Percentiles rank a stretch among this genome's conserved stretches.
phyloP scores from a whole-genome alignment of 2,888 invertebrate genomes.

The Eutolmus rufibarbis region DNA sequence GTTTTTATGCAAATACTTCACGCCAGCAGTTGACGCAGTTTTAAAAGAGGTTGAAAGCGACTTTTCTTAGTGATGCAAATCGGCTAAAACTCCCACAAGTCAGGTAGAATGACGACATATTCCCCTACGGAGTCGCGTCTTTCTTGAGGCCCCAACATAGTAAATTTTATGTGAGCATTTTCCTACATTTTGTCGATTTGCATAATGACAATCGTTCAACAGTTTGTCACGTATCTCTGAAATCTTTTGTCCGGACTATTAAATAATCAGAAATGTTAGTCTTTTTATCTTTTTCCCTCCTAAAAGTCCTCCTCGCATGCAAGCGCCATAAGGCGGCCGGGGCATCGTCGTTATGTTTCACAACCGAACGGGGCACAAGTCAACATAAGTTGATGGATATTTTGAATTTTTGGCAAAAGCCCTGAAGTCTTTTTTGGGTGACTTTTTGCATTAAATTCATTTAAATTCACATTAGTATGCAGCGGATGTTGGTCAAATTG shows the following conservation, averaged over 20 bases:
- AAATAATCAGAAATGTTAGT: not conserved
- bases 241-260: not conserved
- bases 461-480: slow-evolving; percentile 17
- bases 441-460: not conserved
- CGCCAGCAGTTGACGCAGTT: not conserved
- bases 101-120: not conserved
- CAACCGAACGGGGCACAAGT: not conserved
- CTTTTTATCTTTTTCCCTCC: not conserved
- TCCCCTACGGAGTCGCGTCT: not conserved
- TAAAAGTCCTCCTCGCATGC: not conserved
- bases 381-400: not conserved
- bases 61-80: not conserved
- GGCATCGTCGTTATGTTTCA: not conserved
- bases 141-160: not conserved
- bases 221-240: slow-evolving; percentile 2
- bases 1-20: not conserved
- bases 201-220: not conserved
- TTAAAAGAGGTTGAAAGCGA: not conserved
- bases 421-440: not conserved
- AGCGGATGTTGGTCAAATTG: not conserved
- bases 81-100: not conserved
- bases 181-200: not conserved
- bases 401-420: not conserved
- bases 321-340: not conserved
- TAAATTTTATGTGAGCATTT: not conserved